A percentile compares a stretch with the other conserved stretches of the same genome.
Conservation (phyloP, 2,113 vertebrate genomes). For the Micronisus gabar region DNA sequence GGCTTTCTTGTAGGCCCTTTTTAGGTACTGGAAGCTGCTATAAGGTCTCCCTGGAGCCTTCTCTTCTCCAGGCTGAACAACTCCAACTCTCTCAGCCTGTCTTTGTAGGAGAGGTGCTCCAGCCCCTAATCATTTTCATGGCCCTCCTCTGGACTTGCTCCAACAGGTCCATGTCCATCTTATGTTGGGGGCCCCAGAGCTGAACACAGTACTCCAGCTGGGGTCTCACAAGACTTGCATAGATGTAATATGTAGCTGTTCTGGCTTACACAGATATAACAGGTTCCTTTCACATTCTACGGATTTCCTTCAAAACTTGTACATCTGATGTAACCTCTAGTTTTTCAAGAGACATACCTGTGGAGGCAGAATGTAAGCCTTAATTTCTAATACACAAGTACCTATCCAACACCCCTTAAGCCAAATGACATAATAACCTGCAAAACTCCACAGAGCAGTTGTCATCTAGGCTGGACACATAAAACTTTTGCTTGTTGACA, state of each 20-base stretch:
- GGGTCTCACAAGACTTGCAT: neutral
- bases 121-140: too few species aligned
- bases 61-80: too few species aligned
- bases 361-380: neutral
- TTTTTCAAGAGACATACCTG: neutral
- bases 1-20: too few species aligned
- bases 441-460: neutral
- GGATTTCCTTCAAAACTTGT: neutral
- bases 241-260: neutral
- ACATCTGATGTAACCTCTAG: neutral
- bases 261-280: neutral
- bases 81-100: too few species aligned
- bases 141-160: too few species aligned
- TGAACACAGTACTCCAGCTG: too few species aligned
- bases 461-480: neutral
- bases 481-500: neutral
- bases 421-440: neutral
- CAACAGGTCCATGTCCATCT: too few species aligned
- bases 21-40: too few species aligned
- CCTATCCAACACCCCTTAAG: neutral
- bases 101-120: too few species aligned
- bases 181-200: too few species aligned
- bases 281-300: neutral
- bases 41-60: too few species aligned
- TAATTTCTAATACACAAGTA: neutral